Evolutionary conservation across 2,888 invertebrate species (phyloP), one percentile per base, ranked within the genome.

Genomic region (Phyllotreta striolata): DNA sequence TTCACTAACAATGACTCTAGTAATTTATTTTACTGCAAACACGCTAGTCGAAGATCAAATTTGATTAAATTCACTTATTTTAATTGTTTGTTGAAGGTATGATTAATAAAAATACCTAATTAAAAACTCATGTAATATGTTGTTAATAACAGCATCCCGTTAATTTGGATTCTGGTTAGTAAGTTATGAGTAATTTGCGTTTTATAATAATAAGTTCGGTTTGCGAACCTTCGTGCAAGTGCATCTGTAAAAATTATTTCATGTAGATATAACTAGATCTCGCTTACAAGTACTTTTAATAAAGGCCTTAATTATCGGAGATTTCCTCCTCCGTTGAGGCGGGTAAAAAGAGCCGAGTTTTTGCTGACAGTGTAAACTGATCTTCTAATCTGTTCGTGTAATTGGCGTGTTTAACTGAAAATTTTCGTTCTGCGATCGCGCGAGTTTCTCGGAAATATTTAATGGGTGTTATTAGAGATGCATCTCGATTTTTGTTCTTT

Each of bases 391-490:
- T 57, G 24, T 51, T 24, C 49, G 41, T 59, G 14, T 59, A 59
- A 59, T 59, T 49, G 12, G 39, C 38, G n/a, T 34, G n/a, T 37
- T 63, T 55, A 59, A 57, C 62, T 44, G 54, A 58, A 40, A 49
- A 83, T 75, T 84, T 84, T 76, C 24, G 24, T 24, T 24, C 24
- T 24, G 24, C 24, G 24, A 24, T 24, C 24, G 24, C 24, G 24
- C 24, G 24, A 24, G 24, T 24, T 24, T 24, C 24, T 24, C 24
- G 24, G 24, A 24, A 24, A 24, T 24, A 24, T 24, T 24, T 24
- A 24, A 24, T 24, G 24, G 24, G 24, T 24, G 24, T 24, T 24
- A 24, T 24, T 24, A 24, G 24, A 24, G 24, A 24, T 24, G 24
- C 24, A 24, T 24, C 24, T 24, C 24, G 24, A 24, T 24, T 24